Base-by-base conservation (phyloP, 2,888 invertebrate genomes). In the Dichetophora obliterata region DNA sequence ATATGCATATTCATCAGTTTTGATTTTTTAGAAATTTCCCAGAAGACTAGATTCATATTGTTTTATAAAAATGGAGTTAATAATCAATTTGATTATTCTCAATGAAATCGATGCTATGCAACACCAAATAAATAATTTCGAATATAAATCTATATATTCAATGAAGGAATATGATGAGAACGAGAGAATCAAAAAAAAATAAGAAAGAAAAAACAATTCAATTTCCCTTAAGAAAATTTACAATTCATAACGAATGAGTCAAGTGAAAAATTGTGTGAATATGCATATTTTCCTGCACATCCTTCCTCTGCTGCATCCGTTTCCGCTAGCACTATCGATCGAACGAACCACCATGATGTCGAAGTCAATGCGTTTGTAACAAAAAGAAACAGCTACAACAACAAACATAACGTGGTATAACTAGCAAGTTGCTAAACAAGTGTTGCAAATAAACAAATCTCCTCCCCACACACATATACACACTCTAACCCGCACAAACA, bases 211-310 rank as follows among this genome's bases (percentile, higher is more conserved):
- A 34, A 68, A 19, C 16, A 22, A 16, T 68, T 37, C 19, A 48
- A 48, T 48, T 48, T 48, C 48, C 24, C 50, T 14, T 34, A 57
- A 54, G 70, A 27, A 54, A 70, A 70, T 54, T 69, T 70, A 34
- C 70, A 70, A 70, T 70, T 70, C 70, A 70, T 52, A 72, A 61
- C 72, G 72, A 72, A 59, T 59, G 72, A 72, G 59, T 61, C 61
- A 72, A 72, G 72, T 72, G 72, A 72, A 72, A 72, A 72, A 72
- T 72, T 72, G 72, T 72, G 61, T 61, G 72, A 72, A 72, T 72
- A 61, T 72, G 61, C 72, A 61, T 48, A 61, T 72, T 72, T 72
- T 61, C 72, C 72, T 61, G 72, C 24, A 48, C 72, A 72, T 72
- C 72, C 72, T 72, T 72, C 61, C 72, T 27, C 14, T 50, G 48